Conservation (phyloP, 2,797 vertebrate genomes). For the Poeciliopsis turneri region DNA sequence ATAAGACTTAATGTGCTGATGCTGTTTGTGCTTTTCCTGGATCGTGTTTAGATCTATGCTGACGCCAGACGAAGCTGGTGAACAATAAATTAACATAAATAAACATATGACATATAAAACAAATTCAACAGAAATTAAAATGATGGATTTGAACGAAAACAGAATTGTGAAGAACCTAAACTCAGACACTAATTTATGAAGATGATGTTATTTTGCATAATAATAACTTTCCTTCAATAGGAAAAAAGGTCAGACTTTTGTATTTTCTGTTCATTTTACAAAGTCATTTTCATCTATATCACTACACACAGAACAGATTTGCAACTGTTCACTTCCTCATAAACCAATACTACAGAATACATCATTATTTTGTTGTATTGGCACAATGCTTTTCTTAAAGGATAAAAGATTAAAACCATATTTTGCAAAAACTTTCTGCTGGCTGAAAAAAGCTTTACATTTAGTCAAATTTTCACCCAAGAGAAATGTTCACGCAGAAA, state of each 20-base stretch:
- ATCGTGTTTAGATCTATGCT: neutral
- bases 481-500: neutral
- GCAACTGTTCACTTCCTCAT: conserved; percentile 39
- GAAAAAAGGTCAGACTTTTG: conserved; percentile 24
- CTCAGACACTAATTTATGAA: neutral
- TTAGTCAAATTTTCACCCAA: neutral
- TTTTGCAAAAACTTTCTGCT: conserved; percentile 5
- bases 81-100: conserved; percentile 5
- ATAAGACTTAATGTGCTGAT: neutral
- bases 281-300: conserved; percentile 9
- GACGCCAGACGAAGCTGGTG: conserved; percentile 16
- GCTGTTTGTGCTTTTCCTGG: neutral
- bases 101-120: conserved; percentile 22
- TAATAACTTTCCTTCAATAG: conserved; percentile 17
- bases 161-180: neutral
- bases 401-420: conserved; percentile 27
- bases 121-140: conserved; percentile 10
- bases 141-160: conserved; percentile 6
- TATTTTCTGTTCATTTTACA: neutral
- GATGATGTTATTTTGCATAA: neutral
- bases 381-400: conserved; percentile 71
- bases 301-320: conserved; percentile 29
- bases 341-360: conserved; percentile 65
- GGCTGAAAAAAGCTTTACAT: neutral
- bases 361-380: conserved; percentile 64